Conservation (phyloP, 2,888 invertebrate species). For the Diachrysia chrysitis region DNA sequence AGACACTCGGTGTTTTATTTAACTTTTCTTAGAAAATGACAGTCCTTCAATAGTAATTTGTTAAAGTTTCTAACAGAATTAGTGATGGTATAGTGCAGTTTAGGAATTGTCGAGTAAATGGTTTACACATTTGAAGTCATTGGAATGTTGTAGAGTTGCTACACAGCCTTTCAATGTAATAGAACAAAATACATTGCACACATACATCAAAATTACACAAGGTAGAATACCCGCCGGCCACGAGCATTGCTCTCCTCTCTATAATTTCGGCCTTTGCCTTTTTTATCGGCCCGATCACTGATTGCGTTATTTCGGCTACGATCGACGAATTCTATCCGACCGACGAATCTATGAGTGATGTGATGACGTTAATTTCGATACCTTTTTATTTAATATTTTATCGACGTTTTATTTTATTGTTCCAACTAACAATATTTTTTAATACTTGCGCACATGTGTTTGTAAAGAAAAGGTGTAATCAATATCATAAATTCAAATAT, state of each 20-base stretch:
- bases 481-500: constrained; percentile 33
- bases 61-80: background rate
- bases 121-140: constrained; percentile 12
- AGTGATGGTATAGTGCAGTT: background rate
- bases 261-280: constrained; percentile 70
- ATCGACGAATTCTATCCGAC: constrained; percentile 68
- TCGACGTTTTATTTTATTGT: constrained; percentile 23
- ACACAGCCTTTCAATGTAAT: constrained; percentile 4
- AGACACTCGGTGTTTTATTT: constrained; percentile 17
- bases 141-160: constrained; percentile 14
- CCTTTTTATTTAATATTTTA: background rate
- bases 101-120: background rate
- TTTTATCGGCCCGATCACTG: constrained; percentile 72
- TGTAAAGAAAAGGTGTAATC: constrained; percentile 24
- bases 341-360: constrained; percentile 54
- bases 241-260: constrained; percentile 69
- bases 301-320: constrained; percentile 69
- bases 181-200: constrained; percentile 28
- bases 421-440: constrained; percentile 15
- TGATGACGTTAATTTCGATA: constrained; percentile 63
- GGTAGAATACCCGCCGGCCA: constrained; percentile 65
- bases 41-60: background rate
- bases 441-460: constrained; percentile 11
- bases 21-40: background rate
- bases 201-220: constrained; percentile 55